Base-by-base conservation (phyloP, 2,113 vertebrate genomes). In the Emberiza fucata region DNA sequence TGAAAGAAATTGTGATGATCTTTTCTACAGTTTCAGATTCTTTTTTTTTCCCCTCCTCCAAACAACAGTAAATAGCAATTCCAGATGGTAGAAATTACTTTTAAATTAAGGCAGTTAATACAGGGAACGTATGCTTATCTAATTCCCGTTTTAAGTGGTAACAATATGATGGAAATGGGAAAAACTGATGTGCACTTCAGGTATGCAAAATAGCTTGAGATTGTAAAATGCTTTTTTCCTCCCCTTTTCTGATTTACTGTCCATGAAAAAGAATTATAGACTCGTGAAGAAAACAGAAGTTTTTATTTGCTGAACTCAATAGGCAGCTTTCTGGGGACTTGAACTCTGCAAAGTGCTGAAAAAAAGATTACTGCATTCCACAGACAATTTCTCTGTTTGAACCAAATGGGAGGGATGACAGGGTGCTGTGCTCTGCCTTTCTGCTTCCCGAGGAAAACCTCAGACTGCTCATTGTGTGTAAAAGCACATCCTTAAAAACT, bases 301-400 rank as follows among this genome's bases (percentile, higher is more conserved):
- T 97, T 96, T 97, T 95, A 96, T 96, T 95, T 95, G 90, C 91
- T 96, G 95, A 93, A 95, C 93, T 97, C 94, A 95, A 89, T 96
- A 91, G 84, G 73, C 70, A 94, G 69, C 82, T 95, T 94, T 95
- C 80, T 96, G 86, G 88, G 96, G 91, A 93, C 86, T 91, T 95
- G 86, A 96, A 95, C 86, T 95, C 84, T 95, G 95, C 85, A 90
- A 95, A 97, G 95, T 83, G 86, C 94, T 97, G 96, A 92, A 97
- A 97, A 97, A 97, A 93, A 97, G 95, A 93, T 97, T 92, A 94
- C 80, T 63, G 72, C 77, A 90, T 96, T 96, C 88, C 88, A 87
- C 29, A 82, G 65, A 77, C 56, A 73, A 69, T 76, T 90, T 31
- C 77, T 88, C 92, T 96, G 90, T 94, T 96, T 94, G 96, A 94